phyloP scores from a whole-genome alignment of 2,888 invertebrate genomes.

The Drosophila affinis region DNA sequence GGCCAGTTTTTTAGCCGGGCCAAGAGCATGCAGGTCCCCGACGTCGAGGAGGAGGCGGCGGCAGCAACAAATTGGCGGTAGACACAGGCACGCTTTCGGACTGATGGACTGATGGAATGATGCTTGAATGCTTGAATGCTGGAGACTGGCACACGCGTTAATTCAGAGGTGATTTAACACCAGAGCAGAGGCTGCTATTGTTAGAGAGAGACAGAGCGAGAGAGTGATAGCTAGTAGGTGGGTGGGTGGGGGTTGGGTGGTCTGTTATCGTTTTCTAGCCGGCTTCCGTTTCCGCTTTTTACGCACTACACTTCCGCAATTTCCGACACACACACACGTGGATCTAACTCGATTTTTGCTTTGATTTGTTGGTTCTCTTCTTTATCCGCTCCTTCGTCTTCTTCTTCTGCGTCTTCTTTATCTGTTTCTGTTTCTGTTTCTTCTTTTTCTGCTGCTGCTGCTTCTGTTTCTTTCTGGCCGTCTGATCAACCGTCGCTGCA shows the following conservation, averaged over 20 bases:
- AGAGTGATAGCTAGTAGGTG: neutral
- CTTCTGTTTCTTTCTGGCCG: slow-evolving; percentile 46
- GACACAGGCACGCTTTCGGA: neutral
- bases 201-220: neutral
- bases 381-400: slow-evolving; percentile 20
- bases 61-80: neutral
- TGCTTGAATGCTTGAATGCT: neutral
- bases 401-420: slow-evolving; percentile 7
- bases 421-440: slow-evolving; percentile 27
- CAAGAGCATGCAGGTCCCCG: neutral
- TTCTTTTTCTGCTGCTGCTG: slow-evolving; percentile 33
- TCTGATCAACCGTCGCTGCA: slow-evolving; percentile 79
- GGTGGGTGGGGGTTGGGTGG: neutral
- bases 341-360: neutral
- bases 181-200: neutral
- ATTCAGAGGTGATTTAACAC: neutral
- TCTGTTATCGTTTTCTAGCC: neutral
- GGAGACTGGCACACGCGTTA: neutral
- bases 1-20: neutral
- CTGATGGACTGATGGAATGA: neutral
- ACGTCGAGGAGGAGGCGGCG: no score
- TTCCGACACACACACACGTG: neutral
- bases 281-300: neutral
- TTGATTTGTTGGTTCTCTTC: neutral
- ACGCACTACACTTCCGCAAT: neutral